These are phyloP conservation scores for Numenius arquata DNA, from an alignment of 2,113 vertebrate species.

Conservation along the genomic window DNA sequence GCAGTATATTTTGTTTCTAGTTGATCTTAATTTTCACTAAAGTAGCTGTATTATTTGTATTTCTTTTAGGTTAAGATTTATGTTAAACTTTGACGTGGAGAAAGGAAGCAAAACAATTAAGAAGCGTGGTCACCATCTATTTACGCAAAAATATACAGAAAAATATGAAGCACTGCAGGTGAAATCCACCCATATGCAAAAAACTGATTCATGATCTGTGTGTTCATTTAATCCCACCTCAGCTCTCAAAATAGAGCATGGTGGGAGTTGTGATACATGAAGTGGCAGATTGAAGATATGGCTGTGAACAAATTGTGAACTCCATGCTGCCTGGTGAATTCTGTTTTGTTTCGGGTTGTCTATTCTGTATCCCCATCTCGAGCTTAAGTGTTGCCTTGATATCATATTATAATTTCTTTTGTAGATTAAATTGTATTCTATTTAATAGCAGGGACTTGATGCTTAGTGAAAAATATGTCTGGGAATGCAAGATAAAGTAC, in stretches of 20 bases:
- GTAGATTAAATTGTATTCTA: not conserved
- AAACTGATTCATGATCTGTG: conserved; percentile 50
- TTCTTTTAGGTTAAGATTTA: not conserved
- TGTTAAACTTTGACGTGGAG: not conserved
- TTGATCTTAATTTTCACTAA: not conserved
- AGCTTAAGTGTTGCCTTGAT: not conserved
- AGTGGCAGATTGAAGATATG: conserved; percentile 56
- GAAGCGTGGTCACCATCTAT: not conserved
- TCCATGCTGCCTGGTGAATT: not conserved
- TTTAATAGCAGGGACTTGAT: not conserved
- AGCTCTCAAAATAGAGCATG: conserved; percentile 22
- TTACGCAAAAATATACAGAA: not conserved
- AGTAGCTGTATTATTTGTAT: not conserved
- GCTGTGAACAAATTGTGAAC: conserved; percentile 55
- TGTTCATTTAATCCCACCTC: conserved; percentile 51
- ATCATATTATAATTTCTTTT: not conserved
- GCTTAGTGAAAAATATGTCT: not conserved
- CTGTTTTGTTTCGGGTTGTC: conserved; percentile 19
- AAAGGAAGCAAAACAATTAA: not conserved
- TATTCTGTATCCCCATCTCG: not conserved
- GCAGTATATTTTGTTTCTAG: not conserved
- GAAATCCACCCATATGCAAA: conserved; percentile 25
- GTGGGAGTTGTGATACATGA: conserved; percentile 57
- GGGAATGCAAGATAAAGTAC: not conserved
- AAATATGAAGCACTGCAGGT: conserved; percentile 31